Evolutionary conservation across 2,113 vertebrate species (phyloP), one percentile per base, ranked within the genome.

Genomic region (Carassius gibelio): DNA sequence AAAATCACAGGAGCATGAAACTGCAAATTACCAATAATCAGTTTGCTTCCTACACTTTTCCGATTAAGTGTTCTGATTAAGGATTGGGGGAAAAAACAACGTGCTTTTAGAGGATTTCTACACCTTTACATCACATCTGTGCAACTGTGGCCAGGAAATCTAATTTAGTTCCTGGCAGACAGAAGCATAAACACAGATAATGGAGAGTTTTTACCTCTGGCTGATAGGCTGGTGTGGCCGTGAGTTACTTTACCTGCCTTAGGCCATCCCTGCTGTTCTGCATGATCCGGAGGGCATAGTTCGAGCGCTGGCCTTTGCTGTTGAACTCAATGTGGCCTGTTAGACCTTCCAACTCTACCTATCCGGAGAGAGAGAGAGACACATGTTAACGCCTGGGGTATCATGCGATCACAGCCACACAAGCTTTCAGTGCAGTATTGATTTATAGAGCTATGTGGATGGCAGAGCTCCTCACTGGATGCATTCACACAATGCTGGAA

Each of bases 331-430:
- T 97, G 95, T 99, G 98, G 91, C 98, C 98, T 34, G 98, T 99
- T 92, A 99, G 96, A 95, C 98, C 98, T 94, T 99, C 97, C 96
- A 99, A 96, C 94, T 99, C 98, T 97, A 99, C 98, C 98, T 99
- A 95, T 97, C 94, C 96, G 95, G 94, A 96, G 91, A 96, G 91
- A 94, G 90, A 92, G 90, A 96, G 92, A 96, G 42, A 45, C 8
- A 57, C 83, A 23, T 5, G 86, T 90, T 88, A 62, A 74, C 4
- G 72, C 84, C 57, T 26, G 52, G 52, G 66, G 42, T 19, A 55
- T 42, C 26, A 19, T 26, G 36, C 3, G 50, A 69, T 48, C 21
- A 71, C n/a, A 74, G 62, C 78, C 8, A 55, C n/a, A 55, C 3
- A 21, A 42, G 23, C 19, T 48, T 26, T 87, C 72, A 57, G 61